A percentile compares a stretch with the other conserved stretches of the same genome.
Conservation (phyloP, 2,113 vertebrate genomes). For the Ginglymostoma cirratum region DNA sequence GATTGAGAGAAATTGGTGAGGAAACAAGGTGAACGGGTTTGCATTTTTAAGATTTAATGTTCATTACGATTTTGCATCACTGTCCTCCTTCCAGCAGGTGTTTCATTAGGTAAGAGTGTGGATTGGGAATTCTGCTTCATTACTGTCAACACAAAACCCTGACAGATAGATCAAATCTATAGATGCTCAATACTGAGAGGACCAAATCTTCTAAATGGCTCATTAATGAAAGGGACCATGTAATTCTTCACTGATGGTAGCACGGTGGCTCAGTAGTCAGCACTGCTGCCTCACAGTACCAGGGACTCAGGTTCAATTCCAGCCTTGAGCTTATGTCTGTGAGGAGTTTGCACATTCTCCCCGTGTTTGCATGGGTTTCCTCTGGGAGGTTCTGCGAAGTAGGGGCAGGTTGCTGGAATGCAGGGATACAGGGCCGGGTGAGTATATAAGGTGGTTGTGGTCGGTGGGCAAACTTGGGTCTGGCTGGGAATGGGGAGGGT, state of each 20-base stretch:
- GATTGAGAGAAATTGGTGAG: not conserved
- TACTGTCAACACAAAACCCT: not conserved
- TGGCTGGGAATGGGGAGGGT: too few species aligned
- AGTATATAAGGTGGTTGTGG: too few species aligned
- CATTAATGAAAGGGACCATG: not conserved
- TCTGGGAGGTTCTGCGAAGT: too few species aligned
- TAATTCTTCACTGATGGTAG: not conserved
- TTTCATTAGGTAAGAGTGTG: not conserved
- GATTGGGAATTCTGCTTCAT: not conserved
- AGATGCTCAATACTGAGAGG: not conserved
- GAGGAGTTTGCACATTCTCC: too few species aligned
- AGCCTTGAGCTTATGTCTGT: too few species aligned
- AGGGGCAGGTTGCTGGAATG: too few species aligned
- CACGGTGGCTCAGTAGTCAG: too few species aligned
- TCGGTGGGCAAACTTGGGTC: too few species aligned
- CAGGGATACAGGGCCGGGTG: too few species aligned
- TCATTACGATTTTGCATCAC: not conserved
- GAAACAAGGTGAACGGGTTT: not conserved
- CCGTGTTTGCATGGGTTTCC: too few species aligned
- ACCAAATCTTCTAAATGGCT: not conserved
- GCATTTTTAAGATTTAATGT: not conserved
- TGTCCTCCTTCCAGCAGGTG: not conserved
- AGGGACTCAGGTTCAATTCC: too few species aligned
- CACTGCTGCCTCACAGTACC: too few species aligned
- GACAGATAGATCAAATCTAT: not conserved